These are phyloP conservation scores for Polymixis lichenea DNA, from an alignment of 2,888 invertebrate genomes.

Conservation along the genomic window DNA sequence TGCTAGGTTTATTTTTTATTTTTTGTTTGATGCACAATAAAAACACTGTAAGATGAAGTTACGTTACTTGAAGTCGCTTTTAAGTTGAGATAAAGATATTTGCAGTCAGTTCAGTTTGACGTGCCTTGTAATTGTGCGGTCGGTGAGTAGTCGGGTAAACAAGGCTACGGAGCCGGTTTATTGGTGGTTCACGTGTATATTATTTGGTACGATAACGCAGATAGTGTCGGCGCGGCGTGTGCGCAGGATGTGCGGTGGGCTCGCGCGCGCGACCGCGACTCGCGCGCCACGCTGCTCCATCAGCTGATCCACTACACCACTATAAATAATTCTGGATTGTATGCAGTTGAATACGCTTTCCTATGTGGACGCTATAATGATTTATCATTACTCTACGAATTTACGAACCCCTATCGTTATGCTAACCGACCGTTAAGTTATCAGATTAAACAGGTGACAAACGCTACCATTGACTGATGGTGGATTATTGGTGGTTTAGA, in stretches of 20 bases:
- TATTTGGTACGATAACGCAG: conserved; percentile 72
- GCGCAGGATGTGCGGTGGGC: conserved; percentile 63
- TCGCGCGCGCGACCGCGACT: conserved; percentile 61
- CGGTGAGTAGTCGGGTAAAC: conserved; percentile 75
- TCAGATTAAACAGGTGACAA: conserved; percentile 29
- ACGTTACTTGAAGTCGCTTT: conserved; percentile 49
- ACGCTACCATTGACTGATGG: conserved; percentile 31
- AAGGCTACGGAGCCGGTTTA: conserved; percentile 77
- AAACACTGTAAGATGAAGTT: conserved; percentile 44
- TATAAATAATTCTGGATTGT: conserved; percentile 88
- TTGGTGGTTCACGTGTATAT: conserved; percentile 77
- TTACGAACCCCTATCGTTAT: conserved; percentile 39
- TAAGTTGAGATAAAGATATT: conserved; percentile 49
- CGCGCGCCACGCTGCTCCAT: conserved; percentile 67
- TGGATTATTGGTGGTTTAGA: conserved; percentile 46
- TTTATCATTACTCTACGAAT: conserved; percentile 22
- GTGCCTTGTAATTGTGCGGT: conserved; percentile 69
- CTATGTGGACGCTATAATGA: conserved; percentile 21
- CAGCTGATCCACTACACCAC: conserved; percentile 89
- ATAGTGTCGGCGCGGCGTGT: conserved; percentile 65
- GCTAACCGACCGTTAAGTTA: conserved; percentile 19
- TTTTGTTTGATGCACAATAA: conserved; percentile 44
- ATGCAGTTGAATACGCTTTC: conserved; percentile 74
- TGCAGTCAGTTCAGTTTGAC: conserved; percentile 68
- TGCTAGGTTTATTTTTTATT: conserved; percentile 12